These are phyloP conservation scores for Maniola hyperantus DNA, from an alignment of 2,888 invertebrate species.

Conservation along the genomic window DNA sequence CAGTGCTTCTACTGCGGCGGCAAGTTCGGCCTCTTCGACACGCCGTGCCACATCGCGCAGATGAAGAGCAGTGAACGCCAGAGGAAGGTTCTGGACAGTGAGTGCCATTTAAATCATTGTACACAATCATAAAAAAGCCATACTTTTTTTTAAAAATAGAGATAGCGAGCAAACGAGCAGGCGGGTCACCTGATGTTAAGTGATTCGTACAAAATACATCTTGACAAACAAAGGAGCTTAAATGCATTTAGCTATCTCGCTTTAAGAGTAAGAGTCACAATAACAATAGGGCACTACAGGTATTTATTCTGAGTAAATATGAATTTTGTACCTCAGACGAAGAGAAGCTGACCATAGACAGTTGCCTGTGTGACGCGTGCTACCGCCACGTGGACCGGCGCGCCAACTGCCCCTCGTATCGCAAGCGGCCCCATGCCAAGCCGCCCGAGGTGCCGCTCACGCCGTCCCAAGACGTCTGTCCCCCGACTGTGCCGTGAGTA, in stretches of 20 bases:
- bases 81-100: conserved; percentile 89
- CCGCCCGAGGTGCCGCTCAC: conserved; percentile 43
- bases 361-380: conserved; percentile 93
- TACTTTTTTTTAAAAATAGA: no score
- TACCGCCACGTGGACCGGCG: conserved; percentile 93
- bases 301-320: no score
- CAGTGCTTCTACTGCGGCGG: conserved; percentile 94
- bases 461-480: conserved; percentile 9
- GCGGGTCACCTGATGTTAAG: no score
- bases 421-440: conserved; percentile 76
- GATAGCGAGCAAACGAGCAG: no score
- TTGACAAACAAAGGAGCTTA: no score
- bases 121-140: neutral
- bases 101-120: conserved; percentile 54
- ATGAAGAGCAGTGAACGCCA: conserved; percentile 92
- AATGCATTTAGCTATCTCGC: no score
- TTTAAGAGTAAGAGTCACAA: no score
- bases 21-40: conserved; percentile 92
- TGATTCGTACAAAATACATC: no score
- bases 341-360: conserved; percentile 91
- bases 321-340: conserved; percentile 80
- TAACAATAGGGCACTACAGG: no score
- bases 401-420: conserved; percentile 87
- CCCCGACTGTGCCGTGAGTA: conserved; percentile 30
- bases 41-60: conserved; percentile 93